Base-by-base conservation (phyloP, 1,140 invertebrate species). In the Dendroctonus ponderosae region DNA sequence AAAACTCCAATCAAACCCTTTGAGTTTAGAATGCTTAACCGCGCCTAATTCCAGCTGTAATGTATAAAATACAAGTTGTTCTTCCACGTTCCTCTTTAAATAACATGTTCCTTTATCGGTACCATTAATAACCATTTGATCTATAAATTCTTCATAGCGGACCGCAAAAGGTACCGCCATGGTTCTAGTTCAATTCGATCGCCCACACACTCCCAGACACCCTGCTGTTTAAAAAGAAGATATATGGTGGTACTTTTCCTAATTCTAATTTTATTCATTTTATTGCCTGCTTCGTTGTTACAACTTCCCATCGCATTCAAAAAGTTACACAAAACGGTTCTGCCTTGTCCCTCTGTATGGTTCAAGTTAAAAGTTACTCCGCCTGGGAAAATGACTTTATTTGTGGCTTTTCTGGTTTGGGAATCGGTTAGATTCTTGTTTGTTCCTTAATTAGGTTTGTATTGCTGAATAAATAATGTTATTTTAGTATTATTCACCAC, bases 181-280 rank as follows among this genome's bases (percentile, higher is more conserved):
- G 58, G 58, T 12, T n/a, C 48, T 15, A 38, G 26, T 49, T 38
- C 44, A n/a, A 38, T 60, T 49, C 43, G 7, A 39, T 60, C 43
- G 58, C 58, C 58, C 58, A 60, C 58, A 39, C n/a, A 38, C 41
- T 46, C 38, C 7, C 26, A 12, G 46, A 60, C 58, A 26, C 37
- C 58, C 58, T 49, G 58, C 58, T 11, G 58, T 37, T 49, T 38
- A 11, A 39, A 49, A 41, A 15, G 12, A 58, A 44, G 48, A 60
- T 60, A 49, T 60, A 60, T 60, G 14, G 46, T 49, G 44, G 43
- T 60, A 40, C 11, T 60, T 60, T 49, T 12, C 39, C 50, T 49
- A 60, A 60, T 60, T 60, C 8, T 49, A 60, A 60, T 60, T 60
- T 60, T 60, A 60, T 60, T 60, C 43, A 42, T 56, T 38, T 56